These are phyloP conservation scores for Esox niger DNA, from an alignment of 2,113 vertebrate genomes.

Conservation along the genomic window DNA sequence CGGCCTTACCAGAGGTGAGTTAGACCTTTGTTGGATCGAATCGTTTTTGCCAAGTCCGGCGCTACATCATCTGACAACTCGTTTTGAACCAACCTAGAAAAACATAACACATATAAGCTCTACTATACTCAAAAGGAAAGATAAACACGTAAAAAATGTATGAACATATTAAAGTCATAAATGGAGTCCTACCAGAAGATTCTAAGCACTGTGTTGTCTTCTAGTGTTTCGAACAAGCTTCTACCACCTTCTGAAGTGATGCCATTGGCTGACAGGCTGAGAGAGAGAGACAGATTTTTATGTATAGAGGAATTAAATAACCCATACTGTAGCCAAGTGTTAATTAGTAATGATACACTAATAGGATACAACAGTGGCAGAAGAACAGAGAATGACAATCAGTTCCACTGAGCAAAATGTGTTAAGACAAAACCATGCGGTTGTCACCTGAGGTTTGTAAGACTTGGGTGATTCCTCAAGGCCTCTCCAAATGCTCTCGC, in stretches of 20 bases:
- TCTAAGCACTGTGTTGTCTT: slow-evolving; percentile 74
- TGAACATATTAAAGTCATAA: neutral
- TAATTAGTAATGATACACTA: no score
- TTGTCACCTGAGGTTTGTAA: slow-evolving; percentile 84
- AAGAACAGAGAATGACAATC: neutral
- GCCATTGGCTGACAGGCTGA: slow-evolving; percentile 85
- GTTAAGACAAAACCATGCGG: no score
- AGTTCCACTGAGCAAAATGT: no score
- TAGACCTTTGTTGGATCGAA: slow-evolving; percentile 57
- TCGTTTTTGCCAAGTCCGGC: slow-evolving; percentile 46
- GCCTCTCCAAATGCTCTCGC: slow-evolving; percentile 88
- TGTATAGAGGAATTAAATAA: no score
- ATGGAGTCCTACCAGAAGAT: slow-evolving; percentile 85
- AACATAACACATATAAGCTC: neutral
- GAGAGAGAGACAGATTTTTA: neutral
- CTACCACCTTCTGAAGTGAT: slow-evolving; percentile 84
- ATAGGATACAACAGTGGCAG: neutral
- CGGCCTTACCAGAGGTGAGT: slow-evolving; percentile 64
- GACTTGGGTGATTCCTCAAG: slow-evolving; percentile 79
- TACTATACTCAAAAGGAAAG: neutral
- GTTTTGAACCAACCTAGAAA: slow-evolving; percentile 49
- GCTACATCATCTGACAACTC: slow-evolving; percentile 65
- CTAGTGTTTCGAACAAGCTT: slow-evolving; percentile 80
- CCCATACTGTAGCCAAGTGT: no score
- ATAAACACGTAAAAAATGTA: neutral